Evolutionary conservation across 2,888 invertebrate genomes (phyloP), one percentile per base, ranked within the genome.

Genomic region (Aleiodes alternator): DNA sequence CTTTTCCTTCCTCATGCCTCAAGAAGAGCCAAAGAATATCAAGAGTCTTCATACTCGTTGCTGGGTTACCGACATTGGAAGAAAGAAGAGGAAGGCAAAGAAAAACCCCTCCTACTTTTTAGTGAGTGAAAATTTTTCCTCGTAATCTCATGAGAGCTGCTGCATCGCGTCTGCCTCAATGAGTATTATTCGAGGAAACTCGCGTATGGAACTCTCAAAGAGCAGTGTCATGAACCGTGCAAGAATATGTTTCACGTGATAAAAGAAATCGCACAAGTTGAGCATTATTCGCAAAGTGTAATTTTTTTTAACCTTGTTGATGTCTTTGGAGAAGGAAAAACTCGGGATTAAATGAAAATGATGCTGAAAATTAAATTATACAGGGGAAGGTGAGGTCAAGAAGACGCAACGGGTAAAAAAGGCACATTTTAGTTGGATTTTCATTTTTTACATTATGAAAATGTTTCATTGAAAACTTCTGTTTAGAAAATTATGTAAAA

Each of bases 181-280:
- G 64, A 64, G 64, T 43, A 64, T 64, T 64, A 64, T 64, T 43
- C 64, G 43, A 8, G 14, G 9, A 64, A 64, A 43, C 16, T 48
- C 43, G 48, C 64, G 48, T 16, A 38, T 48, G 43, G 12, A 64
- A 48, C 38, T 75, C 66, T 75, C 66, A 71, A 71, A 48, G 34
- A 16, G 55, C 48, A 56, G 14, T 14, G 12, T 56, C 57, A 43
- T 56, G 75, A 55, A 69, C 53, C 61, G 48, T 14, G 61, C 23
- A 29, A 59, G 50, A 23, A 53, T 29, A 56, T 14, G 29, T 53
- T 43, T 31, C 57, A 59, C 14, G 34, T 16, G 51, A 72, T 55
- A 12, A 51, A 51, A 64, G 50, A 43, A 29, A 38, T 43, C 16
- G 34, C 14, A 23, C 9, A 64, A 64, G 16, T 64, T 48, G 48